These are phyloP conservation scores for Lepidotrigona ventralis DNA, from an alignment of 1,140 invertebrate genomes.

Conservation along the genomic window DNA sequence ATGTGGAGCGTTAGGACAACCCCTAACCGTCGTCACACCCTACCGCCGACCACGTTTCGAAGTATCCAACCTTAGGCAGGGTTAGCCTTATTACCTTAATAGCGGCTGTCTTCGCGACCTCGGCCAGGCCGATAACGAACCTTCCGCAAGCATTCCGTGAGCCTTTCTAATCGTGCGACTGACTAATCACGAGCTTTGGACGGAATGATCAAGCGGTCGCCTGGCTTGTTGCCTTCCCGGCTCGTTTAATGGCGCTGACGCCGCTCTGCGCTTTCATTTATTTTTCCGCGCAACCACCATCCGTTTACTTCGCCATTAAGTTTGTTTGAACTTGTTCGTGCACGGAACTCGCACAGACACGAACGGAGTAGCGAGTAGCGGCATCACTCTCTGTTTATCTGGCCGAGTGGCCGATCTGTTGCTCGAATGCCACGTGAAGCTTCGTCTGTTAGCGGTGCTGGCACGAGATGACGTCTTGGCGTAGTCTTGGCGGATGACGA, in stretches of 20 bases:
- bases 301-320: background rate
- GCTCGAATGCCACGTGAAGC: background rate
- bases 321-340: conserved; percentile 13
- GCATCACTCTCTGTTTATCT: conserved; percentile 8
- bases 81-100: conserved; percentile 62
- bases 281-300: conserved; percentile 16
- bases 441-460: background rate
- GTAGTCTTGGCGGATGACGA: background rate
- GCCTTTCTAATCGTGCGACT: conserved; percentile 45
- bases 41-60: conserved; percentile 47
- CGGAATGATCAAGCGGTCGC: background rate
- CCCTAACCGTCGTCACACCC: conserved; percentile 66
- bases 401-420: conserved; percentile 14
- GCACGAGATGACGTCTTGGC: background rate
- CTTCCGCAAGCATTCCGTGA: conserved; percentile 14
- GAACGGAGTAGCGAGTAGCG: too few species aligned
- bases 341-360: too few species aligned
- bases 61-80: conserved; percentile 49
- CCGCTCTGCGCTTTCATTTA: conserved; percentile 21
- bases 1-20: conserved; percentile 47
- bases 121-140: conserved; percentile 35
- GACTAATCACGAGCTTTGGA: conserved; percentile 39
- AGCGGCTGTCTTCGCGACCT: conserved; percentile 59
- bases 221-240: too few species aligned
- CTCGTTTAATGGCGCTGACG: background rate